A percentile compares a stretch with the other conserved stretches of the same genome.
Conservation (phyloP, 2,888 invertebrate species). For the Ennomos erosarius region DNA sequence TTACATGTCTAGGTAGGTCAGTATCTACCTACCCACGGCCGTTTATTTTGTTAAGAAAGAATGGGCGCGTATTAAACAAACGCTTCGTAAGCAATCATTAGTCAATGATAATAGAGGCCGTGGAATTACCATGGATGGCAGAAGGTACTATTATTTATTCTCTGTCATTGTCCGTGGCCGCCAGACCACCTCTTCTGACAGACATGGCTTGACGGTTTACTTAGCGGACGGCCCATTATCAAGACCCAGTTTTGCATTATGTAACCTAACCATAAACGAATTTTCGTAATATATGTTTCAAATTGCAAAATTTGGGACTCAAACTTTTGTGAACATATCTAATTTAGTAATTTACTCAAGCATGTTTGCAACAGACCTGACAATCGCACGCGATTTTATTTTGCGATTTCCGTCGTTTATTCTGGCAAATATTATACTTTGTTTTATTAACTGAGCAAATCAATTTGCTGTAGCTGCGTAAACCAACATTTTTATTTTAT, state of each 20-base stretch:
- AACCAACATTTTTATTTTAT: no score
- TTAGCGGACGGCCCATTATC: conserved; percentile 12
- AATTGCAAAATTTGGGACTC: conserved; percentile 48
- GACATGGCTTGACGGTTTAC: no score
- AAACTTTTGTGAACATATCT: conserved; percentile 23
- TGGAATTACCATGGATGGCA: conserved; percentile 1
- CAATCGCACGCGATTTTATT: conserved; percentile 15
- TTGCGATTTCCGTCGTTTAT: no score
- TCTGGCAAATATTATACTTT: no score
- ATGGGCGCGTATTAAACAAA: conserved; percentile 11
- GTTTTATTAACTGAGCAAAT: no score
- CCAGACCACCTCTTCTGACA: no score
- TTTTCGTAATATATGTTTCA: conserved; percentile 46
- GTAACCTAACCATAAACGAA: conserved; percentile 43
- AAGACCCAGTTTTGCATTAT: conserved; percentile 43
- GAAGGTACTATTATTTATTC: no score
- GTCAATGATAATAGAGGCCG: conserved; percentile 18
- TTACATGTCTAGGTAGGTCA: no score
- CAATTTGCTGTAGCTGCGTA: no score
- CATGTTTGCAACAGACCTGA: conserved; percentile 1
- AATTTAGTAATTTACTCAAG: conserved; percentile 15
- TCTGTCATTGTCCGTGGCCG: neutral
- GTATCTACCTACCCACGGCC: no score
- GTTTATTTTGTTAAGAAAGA: conserved; percentile 11
- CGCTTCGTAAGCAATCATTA: conserved; percentile 23